Base-by-base conservation (phyloP, 2,888 invertebrate genomes). In the Lasioglossum vierecki region DNA sequence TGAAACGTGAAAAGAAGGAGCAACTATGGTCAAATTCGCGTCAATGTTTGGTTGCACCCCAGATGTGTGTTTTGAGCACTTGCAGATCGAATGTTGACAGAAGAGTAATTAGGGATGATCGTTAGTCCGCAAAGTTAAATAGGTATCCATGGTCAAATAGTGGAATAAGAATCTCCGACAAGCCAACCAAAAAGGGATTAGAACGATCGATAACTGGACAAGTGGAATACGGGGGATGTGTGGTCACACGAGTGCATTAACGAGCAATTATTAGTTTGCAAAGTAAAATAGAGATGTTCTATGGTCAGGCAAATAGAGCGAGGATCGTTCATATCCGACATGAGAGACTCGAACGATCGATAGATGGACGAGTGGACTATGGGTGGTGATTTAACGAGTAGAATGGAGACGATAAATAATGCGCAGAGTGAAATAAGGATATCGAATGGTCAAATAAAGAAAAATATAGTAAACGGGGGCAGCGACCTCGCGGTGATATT, bases 401-500 rank as follows among this genome's bases (percentile, higher is more conserved):
- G 53, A 57, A n/a, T 57, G 22, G n/a, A 53, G n/a, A 11, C 11
- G n/a, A 57, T 57, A n/a, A 57, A n/a, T 57, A 57, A 57, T n/a
- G 11, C 4, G n/a, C 57, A n/a, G n/a, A 57, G n/a, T n/a, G n/a
- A n/a, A n/a, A n/a, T n/a, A n/a, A 11, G 9, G n/a, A 57, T n/a
- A 4, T n/a, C 4, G 4, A 57, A 4, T n/a, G 57, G 57, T 57
- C 11, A 11, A 57, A 9, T 57, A 11, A n/a, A 9, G 3, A 22
- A 46, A 44, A 49, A 49, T 5, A 4, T 18, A 9, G 66, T 9
- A 22, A 39, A 30, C 44, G 4, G 22, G 39, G 26, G 15, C 41
- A 74, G 15, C 5, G 1, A 9, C 9, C 30, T 22, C 30, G 63
- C 41, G 63, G 72, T 73, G 79, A 74, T 84, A 76, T 80, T 83